Evolutionary conservation across 92 coral and sea anemone species (phyloP), one percentile per base, ranked within the genome.

Genomic region (Hydrozoanthus gracilis): DNA sequence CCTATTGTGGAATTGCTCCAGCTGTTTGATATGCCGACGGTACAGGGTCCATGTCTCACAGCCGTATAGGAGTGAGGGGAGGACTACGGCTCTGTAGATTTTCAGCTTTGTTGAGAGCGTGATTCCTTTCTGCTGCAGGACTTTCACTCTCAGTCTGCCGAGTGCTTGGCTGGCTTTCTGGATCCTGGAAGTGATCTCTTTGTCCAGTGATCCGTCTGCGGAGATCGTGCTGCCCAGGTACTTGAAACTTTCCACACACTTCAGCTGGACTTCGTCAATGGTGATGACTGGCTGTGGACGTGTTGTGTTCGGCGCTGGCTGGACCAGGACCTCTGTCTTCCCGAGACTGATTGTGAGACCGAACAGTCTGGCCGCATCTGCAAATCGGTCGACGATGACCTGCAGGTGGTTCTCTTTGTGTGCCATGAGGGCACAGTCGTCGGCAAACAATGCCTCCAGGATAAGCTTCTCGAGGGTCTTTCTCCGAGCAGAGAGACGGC

Each of bases 191-290:
- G 48, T 52, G n/a, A 88, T 52, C 71, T 88, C 87, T 49, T 69
- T 82, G 60, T 88, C 80, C 58, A 88, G 65, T 47, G 65, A 50
- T 16, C 77, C 71, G 20, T 71, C 83, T 48, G 50, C 18, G 11
- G 91, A 79, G 72, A 88, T 58, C 44, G 85, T 82, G 68, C 91
- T 88, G 15, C 91, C 91, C 39, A 73, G 91, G 82, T 88, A 82
- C 46, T 44, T 88, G 86, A 88, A 88, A 75, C 44, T 18, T 51
- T 88, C 80, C 55, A 82, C 87, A 17, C 18, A 20, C 13, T 11
- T 18, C 12, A 88, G 71, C n/a, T 18, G 55, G 9, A 55, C 35
- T 55, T 73, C 90, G 44, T 78, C 69, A 46, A 88, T 52, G 47
- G n/a, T 44, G 47, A 71, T 88, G 68, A 35, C 54, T 11, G 87